Base-by-base conservation (phyloP, 1,140 invertebrate species). In the Drosophila fuyamai region DNA sequence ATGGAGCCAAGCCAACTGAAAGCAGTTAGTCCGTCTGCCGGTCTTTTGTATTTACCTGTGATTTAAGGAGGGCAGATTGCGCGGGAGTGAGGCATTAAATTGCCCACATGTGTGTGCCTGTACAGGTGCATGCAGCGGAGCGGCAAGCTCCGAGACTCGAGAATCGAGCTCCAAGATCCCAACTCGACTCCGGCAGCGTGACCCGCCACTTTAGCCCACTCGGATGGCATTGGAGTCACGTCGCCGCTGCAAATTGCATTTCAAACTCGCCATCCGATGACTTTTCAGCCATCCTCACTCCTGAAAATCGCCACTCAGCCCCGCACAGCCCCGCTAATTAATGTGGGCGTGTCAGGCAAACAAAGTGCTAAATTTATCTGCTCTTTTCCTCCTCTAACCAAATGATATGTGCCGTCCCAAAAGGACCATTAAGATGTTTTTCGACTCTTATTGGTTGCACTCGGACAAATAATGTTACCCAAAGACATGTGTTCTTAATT, bases 21-120 rank as follows among this genome's bases (percentile, higher is more conserved):
- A 60, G 60, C 66, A 73, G 76, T 53, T 44, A 62, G 67, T 71
- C 76, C 56, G 66, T 62, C 41, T 48, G 63, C 14, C 43, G 46
- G 50, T 77, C 51, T 61, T 61, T 63, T 67, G 67, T 81, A 66
- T 44, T 66, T 55, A 56, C 47, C 70, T 51, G 47, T 43, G 71
- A 75, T 59, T 83, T 76, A 18, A 51, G 59, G 7, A 29, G 29
- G 38, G 47, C 14, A 54, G 72, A 7, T 5, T 6, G 84, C 70
- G 84, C 80, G 72, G 68, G 80, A 65, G 82, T 81, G 41, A 61
- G 76, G 72, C 46, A 66, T 51, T 73, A 88, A 88, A 88, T 88
- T 88, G 80, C 51, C 65, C 67, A 78, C 60, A 59, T 85, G 61
- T 72, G 61, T 72, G 66, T 61, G 48, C 51, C 36, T 58, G 66